Conservation (phyloP, 1,140 invertebrate species). For the Musca vetustissima region DNA sequence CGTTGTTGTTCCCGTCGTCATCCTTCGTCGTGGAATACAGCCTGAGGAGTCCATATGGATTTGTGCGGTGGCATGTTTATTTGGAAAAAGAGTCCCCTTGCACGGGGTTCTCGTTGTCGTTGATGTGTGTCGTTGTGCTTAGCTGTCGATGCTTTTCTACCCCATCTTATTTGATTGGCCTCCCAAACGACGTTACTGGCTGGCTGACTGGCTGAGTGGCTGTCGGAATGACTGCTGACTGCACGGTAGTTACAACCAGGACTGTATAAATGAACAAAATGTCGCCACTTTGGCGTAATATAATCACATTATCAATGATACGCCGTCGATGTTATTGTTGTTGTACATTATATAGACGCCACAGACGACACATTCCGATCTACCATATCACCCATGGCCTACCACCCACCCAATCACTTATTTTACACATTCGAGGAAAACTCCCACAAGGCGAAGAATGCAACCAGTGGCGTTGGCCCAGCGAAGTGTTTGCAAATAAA, state of each 20-base stretch:
- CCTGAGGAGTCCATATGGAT: no score
- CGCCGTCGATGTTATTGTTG: no score
- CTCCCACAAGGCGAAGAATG: not conserved
- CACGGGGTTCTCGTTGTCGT: no score
- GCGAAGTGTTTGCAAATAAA: slow-evolving; percentile 4
- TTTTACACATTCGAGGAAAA: not conserved
- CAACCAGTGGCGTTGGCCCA: not conserved
- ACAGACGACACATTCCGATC: not conserved
- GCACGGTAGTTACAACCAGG: not conserved
- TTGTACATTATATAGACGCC: slow-evolving; percentile 2
- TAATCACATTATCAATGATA: slow-evolving; percentile 22
- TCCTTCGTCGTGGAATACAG: no score
- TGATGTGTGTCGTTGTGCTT: no score
- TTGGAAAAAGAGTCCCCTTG: not conserved
- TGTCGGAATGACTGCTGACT: no score
- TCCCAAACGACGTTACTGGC: slow-evolving; percentile 1
- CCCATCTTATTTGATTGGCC: slow-evolving; percentile 19
- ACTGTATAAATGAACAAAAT: not conserved
- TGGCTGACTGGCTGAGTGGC: not conserved
- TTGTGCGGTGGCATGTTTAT: slow-evolving; percentile 1
- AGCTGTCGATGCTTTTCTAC: not conserved
- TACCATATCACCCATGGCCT: not conserved
- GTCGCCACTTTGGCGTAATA: slow-evolving; percentile 22
- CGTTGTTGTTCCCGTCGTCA: no score
- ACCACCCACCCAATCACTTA: not conserved